phyloP scores from a whole-genome alignment of 2,888 invertebrate species.

The Heteromurus nitidus region DNA sequence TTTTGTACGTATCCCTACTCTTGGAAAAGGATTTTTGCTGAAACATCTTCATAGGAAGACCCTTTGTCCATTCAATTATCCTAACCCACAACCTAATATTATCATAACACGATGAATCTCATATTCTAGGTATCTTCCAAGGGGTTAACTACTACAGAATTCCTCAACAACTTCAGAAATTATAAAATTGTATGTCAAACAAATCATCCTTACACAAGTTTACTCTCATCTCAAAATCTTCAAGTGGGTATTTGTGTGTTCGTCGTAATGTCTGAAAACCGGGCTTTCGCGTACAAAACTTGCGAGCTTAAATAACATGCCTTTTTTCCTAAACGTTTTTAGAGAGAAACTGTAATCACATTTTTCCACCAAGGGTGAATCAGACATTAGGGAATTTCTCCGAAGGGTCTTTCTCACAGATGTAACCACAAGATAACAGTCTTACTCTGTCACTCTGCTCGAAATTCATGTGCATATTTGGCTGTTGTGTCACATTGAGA shows the following conservation, averaged over 20 bases:
- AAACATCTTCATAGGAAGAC: conserved; percentile 19
- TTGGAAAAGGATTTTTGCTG: conserved; percentile 3
- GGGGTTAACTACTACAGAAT: not conserved
- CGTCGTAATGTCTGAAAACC: not conserved
- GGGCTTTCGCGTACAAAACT: not conserved
- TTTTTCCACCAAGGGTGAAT: conserved; percentile 19
- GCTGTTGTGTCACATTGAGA: conserved; percentile 39
- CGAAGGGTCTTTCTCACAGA: conserved; percentile 28
- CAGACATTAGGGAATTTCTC: conserved; percentile 12
- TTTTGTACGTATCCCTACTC: no score
- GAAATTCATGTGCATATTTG: conserved; percentile 43
- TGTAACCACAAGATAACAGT: conserved; percentile 16
- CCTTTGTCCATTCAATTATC: conserved; percentile 24
- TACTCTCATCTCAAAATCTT: not conserved
- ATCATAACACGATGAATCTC: conserved; percentile 16
- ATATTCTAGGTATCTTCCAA: not conserved
- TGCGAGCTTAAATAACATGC: no score
- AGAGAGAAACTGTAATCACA: not conserved
- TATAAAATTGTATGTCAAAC: not conserved
- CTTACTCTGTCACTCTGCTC: conserved; percentile 33
- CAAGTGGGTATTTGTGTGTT: not conserved
- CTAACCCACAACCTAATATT: conserved; percentile 14
- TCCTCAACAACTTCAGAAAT: not conserved
- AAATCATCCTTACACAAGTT: not conserved
- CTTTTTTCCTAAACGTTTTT: no score